Evolutionary conservation across 2,113 vertebrate species (phyloP), one percentile per base, ranked within the genome.

Genomic region (Psilopogon haemacephalus): DNA sequence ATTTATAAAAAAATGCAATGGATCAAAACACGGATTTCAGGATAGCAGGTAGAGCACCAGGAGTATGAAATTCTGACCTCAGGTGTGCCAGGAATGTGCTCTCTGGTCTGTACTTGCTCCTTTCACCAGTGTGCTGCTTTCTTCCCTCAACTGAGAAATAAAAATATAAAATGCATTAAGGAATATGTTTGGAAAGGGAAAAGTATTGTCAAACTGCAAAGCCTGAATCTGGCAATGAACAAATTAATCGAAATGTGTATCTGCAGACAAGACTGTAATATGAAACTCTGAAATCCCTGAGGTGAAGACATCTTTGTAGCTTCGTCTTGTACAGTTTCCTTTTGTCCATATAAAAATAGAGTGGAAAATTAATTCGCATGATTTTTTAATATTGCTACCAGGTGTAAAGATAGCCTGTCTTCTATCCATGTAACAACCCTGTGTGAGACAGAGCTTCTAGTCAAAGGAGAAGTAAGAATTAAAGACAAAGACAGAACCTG

Each of bases 311-410:
- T 60, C 54, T 60, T 59, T 59, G 27, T 65, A 50, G 72, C 28
- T 77, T 44, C 18, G 23, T 2, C 32, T 52, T 27, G 4, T 42
- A 38, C 5, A 32, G 8, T 65, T 85, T 87, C 37, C 50, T 59
- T 89, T 59, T 58, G 15, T 46, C 17, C 56, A 15, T 35, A 28
- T 1, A 27, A 44, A 94, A 94, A 63, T 12, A 60, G 9, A 44
- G 5, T 7, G 58, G 32, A 88, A 6, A 10, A 52, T 71, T 56
- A 77, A 42, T 74, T 59, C 12, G 4, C 20, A 15, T 2, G 2
- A 40, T 44, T 91, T 94, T 94, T 91, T 94, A 93, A 3, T 83
- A 83, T 77, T 73, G 88, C 33, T 80, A 3, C 9, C 19, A 52
- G 20, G 13, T 3, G 3, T 69, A 30, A 50, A 77, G 13, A 26